Evolutionary conservation across 2,797 vertebrate species (phyloP).

Genomic region (Sebastiscus tertius): DNA sequence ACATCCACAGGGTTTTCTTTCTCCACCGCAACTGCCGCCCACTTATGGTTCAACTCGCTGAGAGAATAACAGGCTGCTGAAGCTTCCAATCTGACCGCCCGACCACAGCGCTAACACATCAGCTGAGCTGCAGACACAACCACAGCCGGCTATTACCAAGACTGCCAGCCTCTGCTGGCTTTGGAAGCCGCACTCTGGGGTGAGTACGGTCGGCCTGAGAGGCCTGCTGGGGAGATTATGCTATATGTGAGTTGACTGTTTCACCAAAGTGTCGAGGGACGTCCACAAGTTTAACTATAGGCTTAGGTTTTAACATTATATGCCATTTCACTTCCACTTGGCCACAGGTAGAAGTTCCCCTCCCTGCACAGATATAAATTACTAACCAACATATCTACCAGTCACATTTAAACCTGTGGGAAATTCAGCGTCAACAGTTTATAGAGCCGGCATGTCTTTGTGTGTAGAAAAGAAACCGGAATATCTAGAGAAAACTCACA

Average conservation of each 20-base stretch:
- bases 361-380: too few species aligned
- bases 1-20: conserved; percentile 25
- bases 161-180: conserved; percentile 55
- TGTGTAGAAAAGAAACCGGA: not conserved
- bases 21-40: conserved; percentile 12
- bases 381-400: not conserved
- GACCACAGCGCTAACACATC: conserved; percentile 58
- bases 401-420: not conserved
- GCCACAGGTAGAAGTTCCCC: not conserved
- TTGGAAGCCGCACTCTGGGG: conserved; percentile 45
- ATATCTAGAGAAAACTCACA: too few species aligned
- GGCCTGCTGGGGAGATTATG: not conserved
- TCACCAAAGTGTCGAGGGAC: not conserved
- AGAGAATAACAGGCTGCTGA: conserved; percentile 54
- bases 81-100: conserved; percentile 51
- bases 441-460: not conserved
- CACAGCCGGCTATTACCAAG: conserved; percentile 41
- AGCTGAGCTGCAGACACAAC: conserved; percentile 43
- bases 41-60: conserved; percentile 40
- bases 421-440: not conserved
- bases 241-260: not conserved
- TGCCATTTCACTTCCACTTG: not conserved
- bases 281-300: not conserved
- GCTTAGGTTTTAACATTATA: not conserved
- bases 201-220: conserved; percentile 1